A percentile compares a stretch with the other conserved stretches of the same genome.
phyloP scores from a whole-genome alignment of 2,888 invertebrate species.

The Laothoe populi region DNA sequence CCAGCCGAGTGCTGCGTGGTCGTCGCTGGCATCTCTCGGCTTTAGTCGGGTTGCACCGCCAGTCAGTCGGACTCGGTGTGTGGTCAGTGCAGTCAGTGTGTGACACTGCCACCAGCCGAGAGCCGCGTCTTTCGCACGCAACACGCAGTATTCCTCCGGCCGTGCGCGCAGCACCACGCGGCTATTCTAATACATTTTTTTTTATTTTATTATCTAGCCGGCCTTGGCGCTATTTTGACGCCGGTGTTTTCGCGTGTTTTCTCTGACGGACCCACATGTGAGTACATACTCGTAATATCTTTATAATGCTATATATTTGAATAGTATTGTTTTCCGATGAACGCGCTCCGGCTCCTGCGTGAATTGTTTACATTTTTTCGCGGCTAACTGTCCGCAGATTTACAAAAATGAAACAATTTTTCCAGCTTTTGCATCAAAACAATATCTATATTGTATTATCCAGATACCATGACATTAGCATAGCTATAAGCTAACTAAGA shows the following conservation, averaged over 20 bases:
- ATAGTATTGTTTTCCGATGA: background rate
- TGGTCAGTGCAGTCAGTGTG: constrained; percentile 33
- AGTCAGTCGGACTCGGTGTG: background rate
- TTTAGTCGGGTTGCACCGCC: background rate
- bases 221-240: constrained; percentile 70
- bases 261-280: constrained; percentile 51
- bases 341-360: background rate
- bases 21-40: background rate
- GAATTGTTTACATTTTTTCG: constrained; percentile 10
- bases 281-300: constrained; percentile 54
- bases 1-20: no score
- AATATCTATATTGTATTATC: no score
- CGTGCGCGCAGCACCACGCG: constrained; percentile 37
- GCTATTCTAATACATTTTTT: constrained; percentile 33
- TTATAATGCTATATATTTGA: background rate
- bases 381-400: background rate
- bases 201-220: constrained; percentile 48
- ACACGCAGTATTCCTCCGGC: constrained; percentile 27
- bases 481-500: background rate
- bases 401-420: background rate
- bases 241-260: constrained; percentile 44
- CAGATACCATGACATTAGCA: no score
- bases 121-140: constrained; percentile 19
- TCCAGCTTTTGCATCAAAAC: background rate
- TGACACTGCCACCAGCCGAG: constrained; percentile 31